Evolutionary conservation across 1,140 invertebrate species (phyloP).

Genomic region (Drosophila ohnishii): DNA sequence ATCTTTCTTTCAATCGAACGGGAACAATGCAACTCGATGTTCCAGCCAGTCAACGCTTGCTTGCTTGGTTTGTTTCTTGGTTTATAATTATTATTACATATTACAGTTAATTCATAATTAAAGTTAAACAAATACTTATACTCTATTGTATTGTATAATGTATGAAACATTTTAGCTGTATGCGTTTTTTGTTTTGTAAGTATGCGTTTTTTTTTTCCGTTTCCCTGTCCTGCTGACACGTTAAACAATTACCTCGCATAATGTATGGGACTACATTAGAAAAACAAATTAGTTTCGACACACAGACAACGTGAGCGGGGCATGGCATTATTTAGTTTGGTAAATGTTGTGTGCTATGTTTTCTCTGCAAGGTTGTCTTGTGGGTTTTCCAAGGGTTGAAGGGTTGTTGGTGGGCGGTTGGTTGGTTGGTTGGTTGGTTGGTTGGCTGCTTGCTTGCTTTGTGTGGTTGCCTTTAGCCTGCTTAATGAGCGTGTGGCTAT

Average conservation of each 20-base stretch:
- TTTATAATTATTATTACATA: conserved; percentile 73
- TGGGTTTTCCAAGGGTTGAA: conserved; percentile 38
- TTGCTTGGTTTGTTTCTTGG: conserved; percentile 27
- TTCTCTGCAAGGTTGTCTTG: conserved; percentile 31
- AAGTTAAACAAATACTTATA: conserved; percentile 80
- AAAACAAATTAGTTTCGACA: conserved; percentile 70
- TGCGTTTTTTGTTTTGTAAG: conserved; percentile 9
- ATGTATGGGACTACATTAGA: conserved; percentile 72
- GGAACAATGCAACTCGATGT: conserved; percentile 30
- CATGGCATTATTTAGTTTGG: conserved; percentile 30
- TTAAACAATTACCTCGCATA: conserved; percentile 74
- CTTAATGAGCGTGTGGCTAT: conserved; percentile 76
- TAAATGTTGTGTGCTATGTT: conserved; percentile 36
- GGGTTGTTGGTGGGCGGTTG: conserved; percentile 49
- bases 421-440: neutral
- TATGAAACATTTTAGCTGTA: conserved; percentile 63
- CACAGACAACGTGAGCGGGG: conserved; percentile 47
- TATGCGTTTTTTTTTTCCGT: conserved; percentile 29
- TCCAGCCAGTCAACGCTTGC: conserved; percentile 52
- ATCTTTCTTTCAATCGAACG: conserved; percentile 24
- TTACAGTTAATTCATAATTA: conserved; percentile 77
- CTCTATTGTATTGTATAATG: conserved; percentile 71
- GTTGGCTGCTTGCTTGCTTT: conserved; percentile 5
- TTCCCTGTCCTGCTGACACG: conserved; percentile 55
- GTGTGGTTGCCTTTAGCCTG: conserved; percentile 43